A percentile compares a stretch with the other conserved stretches of the same genome.
Evolutionary conservation across 1,140 invertebrate species (phyloP).

Genomic region (Drosophila novamexicana): DNA sequence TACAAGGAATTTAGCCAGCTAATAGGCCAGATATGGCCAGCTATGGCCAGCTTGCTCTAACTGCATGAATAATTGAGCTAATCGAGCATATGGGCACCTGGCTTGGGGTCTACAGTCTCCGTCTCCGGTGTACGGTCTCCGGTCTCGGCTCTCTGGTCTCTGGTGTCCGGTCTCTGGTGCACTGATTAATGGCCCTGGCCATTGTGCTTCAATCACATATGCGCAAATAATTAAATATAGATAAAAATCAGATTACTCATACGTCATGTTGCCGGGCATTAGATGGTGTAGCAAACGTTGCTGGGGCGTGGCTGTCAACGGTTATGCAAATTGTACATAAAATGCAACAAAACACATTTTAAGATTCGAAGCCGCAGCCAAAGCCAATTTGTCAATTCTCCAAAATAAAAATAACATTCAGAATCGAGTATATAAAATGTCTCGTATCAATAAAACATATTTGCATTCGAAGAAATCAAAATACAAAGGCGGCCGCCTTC

Average conservation of each 20-base stretch:
- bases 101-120: constrained; percentile 26
- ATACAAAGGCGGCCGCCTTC: constrained; percentile 60
- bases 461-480: constrained; percentile 44
- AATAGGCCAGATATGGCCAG: constrained; percentile 29
- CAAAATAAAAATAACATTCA: background rate
- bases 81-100: constrained; percentile 66
- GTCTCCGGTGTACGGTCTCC: background rate
- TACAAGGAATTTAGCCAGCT: constrained; percentile 65
- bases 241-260: constrained; percentile 76
- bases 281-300: background rate
- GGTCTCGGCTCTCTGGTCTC: background rate
- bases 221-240: constrained; percentile 76
- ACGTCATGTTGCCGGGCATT: constrained; percentile 36
- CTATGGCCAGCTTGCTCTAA: constrained; percentile 10
- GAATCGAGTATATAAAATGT: background rate
- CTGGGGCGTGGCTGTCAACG: constrained; percentile 46
- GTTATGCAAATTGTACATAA: constrained; percentile 47
- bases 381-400: constrained; percentile 46
- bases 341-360: constrained; percentile 43
- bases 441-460: constrained; percentile 53
- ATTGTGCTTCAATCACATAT: constrained; percentile 69
- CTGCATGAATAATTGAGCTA: constrained; percentile 68
- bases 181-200: constrained; percentile 77
- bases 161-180: constrained; percentile 30
- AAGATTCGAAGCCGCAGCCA: background rate